Conservation (phyloP, 2,113 vertebrate genomes). For the Tapirus terrestris region DNA sequence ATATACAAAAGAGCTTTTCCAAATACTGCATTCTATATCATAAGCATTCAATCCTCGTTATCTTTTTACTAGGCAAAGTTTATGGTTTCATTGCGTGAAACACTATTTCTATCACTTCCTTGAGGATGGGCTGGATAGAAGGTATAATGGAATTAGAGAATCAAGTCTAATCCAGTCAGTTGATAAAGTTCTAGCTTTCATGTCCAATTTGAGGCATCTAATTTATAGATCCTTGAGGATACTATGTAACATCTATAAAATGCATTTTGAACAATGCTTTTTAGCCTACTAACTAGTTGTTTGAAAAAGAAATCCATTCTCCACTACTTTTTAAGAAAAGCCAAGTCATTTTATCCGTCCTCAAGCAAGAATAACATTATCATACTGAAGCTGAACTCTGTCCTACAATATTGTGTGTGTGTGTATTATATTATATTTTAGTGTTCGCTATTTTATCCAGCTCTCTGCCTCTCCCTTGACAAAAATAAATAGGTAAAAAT, state of each 20-base stretch:
- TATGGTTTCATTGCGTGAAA: background rate
- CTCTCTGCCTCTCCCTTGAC: background rate
- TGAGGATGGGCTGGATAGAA: background rate
- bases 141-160: background rate
- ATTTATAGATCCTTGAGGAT: conserved; percentile 28
- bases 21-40: background rate
- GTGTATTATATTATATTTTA: no score
- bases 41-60: background rate
- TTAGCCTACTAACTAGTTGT: conserved; percentile 13
- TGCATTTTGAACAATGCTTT: conserved; percentile 47
- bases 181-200: background rate
- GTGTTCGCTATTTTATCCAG: background rate
- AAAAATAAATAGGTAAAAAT: background rate
- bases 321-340: conserved; percentile 15
- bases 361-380: background rate
- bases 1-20: background rate
- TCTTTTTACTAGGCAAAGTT: background rate
- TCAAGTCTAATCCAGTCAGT: background rate
- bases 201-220: background rate
- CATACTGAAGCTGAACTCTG: background rate
- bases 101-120: background rate
- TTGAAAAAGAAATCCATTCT: conserved; percentile 37
- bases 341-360: background rate
- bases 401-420: background rate
- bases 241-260: background rate